Evolutionary conservation across 2,888 invertebrate species (phyloP), one percentile per base, ranked within the genome.

Genomic region (Stegana nigrithorax): DNA sequence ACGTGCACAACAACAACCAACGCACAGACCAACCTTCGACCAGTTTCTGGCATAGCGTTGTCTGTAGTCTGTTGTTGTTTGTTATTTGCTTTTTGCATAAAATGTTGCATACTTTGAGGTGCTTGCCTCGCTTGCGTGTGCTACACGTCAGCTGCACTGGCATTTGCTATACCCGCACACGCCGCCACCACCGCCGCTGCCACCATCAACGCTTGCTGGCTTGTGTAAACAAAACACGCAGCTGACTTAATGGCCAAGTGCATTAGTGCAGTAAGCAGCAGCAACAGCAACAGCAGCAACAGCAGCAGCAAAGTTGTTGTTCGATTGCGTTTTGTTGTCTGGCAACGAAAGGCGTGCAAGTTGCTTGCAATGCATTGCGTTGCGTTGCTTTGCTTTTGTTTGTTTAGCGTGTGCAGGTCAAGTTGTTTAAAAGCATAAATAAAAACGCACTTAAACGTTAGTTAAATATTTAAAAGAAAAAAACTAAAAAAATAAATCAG

Each of bases 141-240:
- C 36, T n/a, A n/a, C n/a, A n/a, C 44, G 50, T 23, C 36, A 36
- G 32, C 36, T 55, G 55, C 55, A 55, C 36, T 55, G 32, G 36
- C 55, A 21, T 10, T n/a, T 36, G 36, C 36, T 51, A 4, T 21
- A n/a, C n/a, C n/a, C 3, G 8, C 3, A 5, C 5, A 10, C 21
- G 10, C 36, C 23, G 56, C 19, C 14, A 32, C 56, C 56, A 6
- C 25, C 19, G 47, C 42, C 57, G 56, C 42, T 51, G 27, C 21
- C 45, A 32, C 55, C 42, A 44, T 21, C n/a, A n/a, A n/a, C 57
- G n/a, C n/a, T n/a, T n/a, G 60, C 57, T 65, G 67, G 67, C 39
- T 79, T 77, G 73, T 70, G 75, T 79, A 75, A 75, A 75, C 80
- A 75, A 77, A 78, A 75, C 80, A 80, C 78, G 76, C 80, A 78